Conservation (phyloP, 2,888 invertebrate genomes). For the Cyclophora punctaria region DNA sequence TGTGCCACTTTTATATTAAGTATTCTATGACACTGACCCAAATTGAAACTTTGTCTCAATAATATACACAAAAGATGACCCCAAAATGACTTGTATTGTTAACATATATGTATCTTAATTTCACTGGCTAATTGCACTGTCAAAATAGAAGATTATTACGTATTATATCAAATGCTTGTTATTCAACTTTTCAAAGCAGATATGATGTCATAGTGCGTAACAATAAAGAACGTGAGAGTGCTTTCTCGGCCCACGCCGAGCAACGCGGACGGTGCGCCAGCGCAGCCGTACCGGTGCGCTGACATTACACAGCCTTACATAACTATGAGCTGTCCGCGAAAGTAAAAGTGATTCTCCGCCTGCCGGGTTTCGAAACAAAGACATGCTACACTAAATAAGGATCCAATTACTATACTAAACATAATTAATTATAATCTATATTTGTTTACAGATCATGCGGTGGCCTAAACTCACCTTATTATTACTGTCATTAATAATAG, state of each 20-base stretch:
- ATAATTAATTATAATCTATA: constrained; percentile 2
- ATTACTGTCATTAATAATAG: constrained; percentile 52
- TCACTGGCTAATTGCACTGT: too few relatives aligned
- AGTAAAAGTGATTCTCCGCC: constrained; percentile 70
- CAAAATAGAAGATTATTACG: too few relatives aligned
- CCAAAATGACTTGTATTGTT: constrained; percentile 12
- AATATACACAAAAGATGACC: constrained; percentile 50
- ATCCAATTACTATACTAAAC: constrained; percentile 31
- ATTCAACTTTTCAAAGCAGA: constrained; percentile 3
- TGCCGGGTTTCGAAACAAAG: constrained; percentile 61
- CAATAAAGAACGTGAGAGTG: constrained; percentile 45
- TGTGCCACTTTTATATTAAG: constrained; percentile 43
- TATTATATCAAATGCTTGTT: not conserved
- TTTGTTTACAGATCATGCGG: constrained; percentile 61
- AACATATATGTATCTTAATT: too few relatives aligned
- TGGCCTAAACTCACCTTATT: constrained; percentile 51
- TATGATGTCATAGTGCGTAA: constrained; percentile 21
- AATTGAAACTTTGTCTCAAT: constrained; percentile 37
- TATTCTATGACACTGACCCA: constrained; percentile 58
- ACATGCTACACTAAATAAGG: constrained; percentile 49
- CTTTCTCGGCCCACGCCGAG: constrained; percentile 53
- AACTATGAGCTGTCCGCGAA: constrained; percentile 59
- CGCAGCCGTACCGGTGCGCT: constrained; percentile 42
- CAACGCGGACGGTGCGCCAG: constrained; percentile 27
- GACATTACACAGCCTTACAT: constrained; percentile 61